Percentiles rank a stretch among this genome's conserved stretches.
These are phyloP conservation scores for Chymomyza caudatula DNA, from an alignment of 2,888 invertebrate genomes.

Conservation along the genomic window DNA sequence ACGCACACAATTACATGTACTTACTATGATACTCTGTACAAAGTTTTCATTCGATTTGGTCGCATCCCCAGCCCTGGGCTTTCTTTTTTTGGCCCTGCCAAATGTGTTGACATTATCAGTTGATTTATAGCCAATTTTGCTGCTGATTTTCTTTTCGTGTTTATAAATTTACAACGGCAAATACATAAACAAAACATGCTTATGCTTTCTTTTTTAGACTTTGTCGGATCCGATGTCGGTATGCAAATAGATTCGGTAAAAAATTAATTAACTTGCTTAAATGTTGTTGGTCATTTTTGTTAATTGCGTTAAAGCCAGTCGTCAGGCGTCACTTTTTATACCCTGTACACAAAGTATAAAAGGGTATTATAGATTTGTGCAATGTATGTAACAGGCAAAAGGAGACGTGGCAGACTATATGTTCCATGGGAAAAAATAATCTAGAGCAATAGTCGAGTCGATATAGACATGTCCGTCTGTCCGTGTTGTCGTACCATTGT, in stretches of 20 bases:
- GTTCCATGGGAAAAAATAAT: no score
- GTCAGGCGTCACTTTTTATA: constrained; percentile 8
- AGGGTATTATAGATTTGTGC: no score
- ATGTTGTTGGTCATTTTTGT: constrained; percentile 22
- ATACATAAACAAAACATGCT: constrained; percentile 40
- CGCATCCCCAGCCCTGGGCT: neutral
- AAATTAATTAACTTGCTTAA: constrained; percentile 67
- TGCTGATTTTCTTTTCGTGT: constrained; percentile 46
- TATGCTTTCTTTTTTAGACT: neutral
- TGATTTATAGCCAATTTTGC: constrained; percentile 66
- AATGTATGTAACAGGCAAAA: no score
- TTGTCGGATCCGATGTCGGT: neutral
- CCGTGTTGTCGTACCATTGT: no score
- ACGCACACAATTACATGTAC: neutral
- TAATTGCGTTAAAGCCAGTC: neutral
- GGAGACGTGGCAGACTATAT: no score
- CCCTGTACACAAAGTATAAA: no score
- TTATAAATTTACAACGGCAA: constrained; percentile 37
- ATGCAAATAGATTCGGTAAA: neutral
- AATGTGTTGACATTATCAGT: constrained; percentile 66
- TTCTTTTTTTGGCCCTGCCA: constrained; percentile 21
- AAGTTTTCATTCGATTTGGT: neutral
- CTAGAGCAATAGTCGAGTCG: no score
- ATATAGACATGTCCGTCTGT: no score
- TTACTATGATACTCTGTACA: neutral